Evolutionary conservation across 1,140 invertebrate genomes (phyloP), one percentile per base, ranked within the genome.

Genomic region (Agraylea sexmaculata): DNA sequence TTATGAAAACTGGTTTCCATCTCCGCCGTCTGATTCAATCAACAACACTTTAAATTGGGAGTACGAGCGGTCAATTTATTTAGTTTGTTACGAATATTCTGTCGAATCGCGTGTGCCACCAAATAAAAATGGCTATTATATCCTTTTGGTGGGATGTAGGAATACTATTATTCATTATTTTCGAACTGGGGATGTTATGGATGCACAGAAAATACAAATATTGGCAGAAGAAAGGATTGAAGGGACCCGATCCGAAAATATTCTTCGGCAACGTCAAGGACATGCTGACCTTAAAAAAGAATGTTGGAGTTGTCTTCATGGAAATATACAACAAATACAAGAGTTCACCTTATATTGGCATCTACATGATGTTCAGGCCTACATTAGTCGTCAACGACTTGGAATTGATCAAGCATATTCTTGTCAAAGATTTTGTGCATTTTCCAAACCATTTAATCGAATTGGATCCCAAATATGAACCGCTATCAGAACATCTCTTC

Each of bases 391-490:
- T 70, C 3, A 52, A 66, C 12, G 68, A 68, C 43, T 56, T 57
- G 5, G 69, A 72, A 22, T 50, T 76, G 23, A 66, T 73, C 3
- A 69, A 72, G 29, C 56, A 60, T 25, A 61, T 77, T 7, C 52
- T 76, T 28, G 63, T 75, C n/a, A 73, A 69, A 51, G 70, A 78
- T 53, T 75, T 72, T 45, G 59, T 64, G 31, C 56, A 68, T 51
- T 75, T 74, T 42, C 60, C 68, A 46, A 65, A 71, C 22, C 62
- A 71, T 11, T 65, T 71, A 1, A 56, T 67, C 35, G 70, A 63
- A 43, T 58, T 58, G 17, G 69, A 71, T 35, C 59, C 65, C 5
- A 45, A 58, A 11, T 54, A 56, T 7, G 70, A 74, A 43, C 69
- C 67, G 0, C 42, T 73, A 1, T 63, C 64, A 0, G 63, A 55